Evolutionary conservation across 2,797 vertebrate species (phyloP).

Genomic region (Danio choprae): DNA sequence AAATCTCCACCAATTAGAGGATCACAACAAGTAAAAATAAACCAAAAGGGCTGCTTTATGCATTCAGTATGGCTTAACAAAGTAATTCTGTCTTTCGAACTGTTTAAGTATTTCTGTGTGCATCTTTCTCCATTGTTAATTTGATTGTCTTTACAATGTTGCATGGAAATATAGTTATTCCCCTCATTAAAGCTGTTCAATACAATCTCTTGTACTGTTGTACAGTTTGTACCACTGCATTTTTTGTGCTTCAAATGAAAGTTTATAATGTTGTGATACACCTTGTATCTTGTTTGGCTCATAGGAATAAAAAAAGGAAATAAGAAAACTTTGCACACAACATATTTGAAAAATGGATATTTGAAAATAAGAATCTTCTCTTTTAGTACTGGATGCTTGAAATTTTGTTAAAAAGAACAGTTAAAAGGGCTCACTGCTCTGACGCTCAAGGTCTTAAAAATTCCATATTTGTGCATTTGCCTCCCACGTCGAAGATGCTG

Average conservation of each 20-base stretch:
- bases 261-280: neutral
- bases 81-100: no score
- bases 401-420: neutral
- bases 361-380: neutral
- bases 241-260: neutral
- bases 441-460: no score
- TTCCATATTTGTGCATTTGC: neutral
- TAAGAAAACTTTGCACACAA: no score
- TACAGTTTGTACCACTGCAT: no score
- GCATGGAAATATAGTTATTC: neutral
- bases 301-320: no score
- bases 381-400: neutral
- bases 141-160: neutral
- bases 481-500: no score
- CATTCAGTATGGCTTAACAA: no score
- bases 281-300: neutral
- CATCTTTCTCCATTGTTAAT: neutral
- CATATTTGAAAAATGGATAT: no score
- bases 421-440: neutral
- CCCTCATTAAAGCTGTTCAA: neutral
- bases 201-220: neutral
- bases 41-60: no score
- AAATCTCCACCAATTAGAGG: neutral
- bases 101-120: no score
- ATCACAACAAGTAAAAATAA: neutral